Conservation (phyloP, 2,113 vertebrate species). For the Elachura formosa region DNA sequence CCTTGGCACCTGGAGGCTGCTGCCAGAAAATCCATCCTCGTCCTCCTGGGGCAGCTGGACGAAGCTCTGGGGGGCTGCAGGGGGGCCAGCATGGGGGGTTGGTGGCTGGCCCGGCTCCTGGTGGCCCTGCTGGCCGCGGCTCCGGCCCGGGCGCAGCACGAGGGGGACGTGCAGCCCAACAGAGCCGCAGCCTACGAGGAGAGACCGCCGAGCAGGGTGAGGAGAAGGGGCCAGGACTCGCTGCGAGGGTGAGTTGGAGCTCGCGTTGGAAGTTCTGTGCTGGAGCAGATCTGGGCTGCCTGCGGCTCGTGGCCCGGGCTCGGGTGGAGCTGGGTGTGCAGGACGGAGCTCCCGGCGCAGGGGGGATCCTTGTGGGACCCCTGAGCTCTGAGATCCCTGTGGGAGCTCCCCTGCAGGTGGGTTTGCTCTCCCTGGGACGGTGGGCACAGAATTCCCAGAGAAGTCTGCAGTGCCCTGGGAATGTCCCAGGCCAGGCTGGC, state of each 20-base stretch:
- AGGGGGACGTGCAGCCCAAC: constrained; percentile 75
- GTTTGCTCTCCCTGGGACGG: not conserved
- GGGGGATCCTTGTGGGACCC: not conserved
- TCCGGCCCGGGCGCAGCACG: constrained; percentile 62
- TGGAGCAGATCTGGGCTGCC: not conserved
- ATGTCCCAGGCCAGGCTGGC: not conserved
- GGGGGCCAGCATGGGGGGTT: constrained; percentile 68
- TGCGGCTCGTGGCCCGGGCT: not conserved
- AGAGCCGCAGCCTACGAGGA: constrained; percentile 76
- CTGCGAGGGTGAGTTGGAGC: constrained; percentile 81
- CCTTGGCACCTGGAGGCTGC: not conserved
- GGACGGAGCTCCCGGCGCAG: not conserved
- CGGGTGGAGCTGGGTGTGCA: accelerated
- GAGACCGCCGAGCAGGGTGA: constrained; percentile 74
- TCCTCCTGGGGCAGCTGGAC: not conserved
- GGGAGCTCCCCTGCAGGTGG: not conserved
- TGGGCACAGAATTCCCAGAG: not conserved
- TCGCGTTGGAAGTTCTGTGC: too few relatives aligned
- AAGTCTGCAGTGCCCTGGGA: accelerated
- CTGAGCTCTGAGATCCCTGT: not conserved
- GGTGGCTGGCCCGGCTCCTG: constrained; percentile 77
- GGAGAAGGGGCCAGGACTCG: constrained; percentile 82
- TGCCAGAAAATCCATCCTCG: not conserved
- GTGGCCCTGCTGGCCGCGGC: constrained; percentile 73
- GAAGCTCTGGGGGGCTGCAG: not conserved